phyloP scores from a whole-genome alignment of 2,113 vertebrate species.

The Aix galericulata region DNA sequence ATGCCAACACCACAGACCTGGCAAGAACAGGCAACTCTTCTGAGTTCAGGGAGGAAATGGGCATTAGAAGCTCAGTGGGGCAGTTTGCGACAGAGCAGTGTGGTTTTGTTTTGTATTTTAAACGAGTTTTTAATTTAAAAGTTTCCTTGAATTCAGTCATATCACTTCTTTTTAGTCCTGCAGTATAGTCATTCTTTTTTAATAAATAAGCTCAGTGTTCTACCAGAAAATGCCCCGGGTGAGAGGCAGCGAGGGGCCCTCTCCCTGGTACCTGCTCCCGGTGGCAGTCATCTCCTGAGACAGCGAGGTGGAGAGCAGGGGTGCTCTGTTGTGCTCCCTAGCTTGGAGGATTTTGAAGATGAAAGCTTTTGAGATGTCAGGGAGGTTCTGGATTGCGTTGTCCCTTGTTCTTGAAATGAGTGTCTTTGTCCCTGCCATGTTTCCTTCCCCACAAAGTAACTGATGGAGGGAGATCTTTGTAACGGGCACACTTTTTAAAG shows the following conservation, averaged over 20 bases:
- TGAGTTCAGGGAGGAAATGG: background rate
- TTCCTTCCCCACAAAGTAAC: background rate
- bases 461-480: background rate
- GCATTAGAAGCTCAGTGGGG: background rate
- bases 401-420: background rate
- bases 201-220: background rate
- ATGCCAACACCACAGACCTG: background rate
- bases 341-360: background rate
- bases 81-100: background rate
- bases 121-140: background rate
- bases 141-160: background rate
- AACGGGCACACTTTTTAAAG: background rate
- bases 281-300: background rate
- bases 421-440: background rate
- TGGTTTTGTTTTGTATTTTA: background rate
- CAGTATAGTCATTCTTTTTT: background rate
- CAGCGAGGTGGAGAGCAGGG: background rate
- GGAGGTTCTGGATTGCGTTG: background rate
- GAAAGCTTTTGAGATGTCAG: background rate
- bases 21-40: background rate
- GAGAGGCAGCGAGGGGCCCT: background rate
- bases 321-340: background rate
- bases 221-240: background rate
- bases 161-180: background rate
- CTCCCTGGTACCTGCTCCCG: background rate